phyloP scores from a whole-genome alignment of 2,888 invertebrate genomes.

The Ommatoiulus sabulosus region DNA sequence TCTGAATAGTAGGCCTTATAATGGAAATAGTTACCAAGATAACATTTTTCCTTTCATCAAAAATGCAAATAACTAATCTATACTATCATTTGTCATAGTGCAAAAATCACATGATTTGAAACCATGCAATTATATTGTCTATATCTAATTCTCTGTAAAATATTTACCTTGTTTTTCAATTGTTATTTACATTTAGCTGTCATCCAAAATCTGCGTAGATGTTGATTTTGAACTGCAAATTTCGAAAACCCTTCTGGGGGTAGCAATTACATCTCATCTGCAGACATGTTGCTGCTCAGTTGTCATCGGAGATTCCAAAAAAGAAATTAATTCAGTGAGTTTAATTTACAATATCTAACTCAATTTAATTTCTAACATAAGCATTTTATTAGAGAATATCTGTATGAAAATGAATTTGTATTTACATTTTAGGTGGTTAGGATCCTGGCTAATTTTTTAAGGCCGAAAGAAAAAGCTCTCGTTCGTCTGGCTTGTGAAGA shows the following conservation, averaged over 20 bases:
- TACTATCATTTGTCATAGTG: not conserved
- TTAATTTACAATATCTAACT: not conserved
- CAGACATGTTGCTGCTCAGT: constrained; percentile 58
- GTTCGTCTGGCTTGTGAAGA: constrained; percentile 53
- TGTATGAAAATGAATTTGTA: constrained; percentile 11
- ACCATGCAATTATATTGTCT: not conserved
- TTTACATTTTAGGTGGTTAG: constrained; percentile 53
- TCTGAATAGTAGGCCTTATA: too few relatives aligned
- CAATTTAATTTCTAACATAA: too few relatives aligned
- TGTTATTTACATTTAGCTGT: not conserved
- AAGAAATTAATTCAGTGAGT: constrained; percentile 57
- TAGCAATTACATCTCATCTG: constrained; percentile 57
- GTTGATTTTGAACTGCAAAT: constrained; percentile 26
- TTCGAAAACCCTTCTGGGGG: constrained; percentile 5
- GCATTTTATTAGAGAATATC: too few relatives aligned
- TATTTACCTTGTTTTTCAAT: not conserved
- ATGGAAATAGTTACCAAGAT: not conserved
- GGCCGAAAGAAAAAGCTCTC: constrained; percentile 48
- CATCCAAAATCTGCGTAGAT: not conserved
- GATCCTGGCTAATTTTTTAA: constrained; percentile 54
- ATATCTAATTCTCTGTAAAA: too few relatives aligned
- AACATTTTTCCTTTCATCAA: not conserved
- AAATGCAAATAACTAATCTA: not conserved
- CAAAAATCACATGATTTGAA: not conserved
- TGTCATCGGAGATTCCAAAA: constrained; percentile 55